These are phyloP conservation scores for Platyscapa corneri DNA, from an alignment of 1,140 invertebrate genomes.

Conservation along the genomic window DNA sequence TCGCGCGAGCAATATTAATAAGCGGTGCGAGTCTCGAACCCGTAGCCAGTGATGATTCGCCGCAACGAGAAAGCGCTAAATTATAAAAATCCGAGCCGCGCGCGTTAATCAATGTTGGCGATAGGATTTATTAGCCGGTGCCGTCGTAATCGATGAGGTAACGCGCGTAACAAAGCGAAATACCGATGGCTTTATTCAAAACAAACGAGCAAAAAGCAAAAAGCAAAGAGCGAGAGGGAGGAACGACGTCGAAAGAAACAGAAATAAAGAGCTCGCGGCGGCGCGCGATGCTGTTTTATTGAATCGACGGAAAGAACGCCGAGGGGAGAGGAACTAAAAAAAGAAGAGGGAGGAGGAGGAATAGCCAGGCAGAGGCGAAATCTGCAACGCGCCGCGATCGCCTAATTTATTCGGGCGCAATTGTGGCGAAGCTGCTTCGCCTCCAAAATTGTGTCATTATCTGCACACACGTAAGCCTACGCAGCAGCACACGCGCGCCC, in stretches of 20 bases:
- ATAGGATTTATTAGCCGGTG: background rate
- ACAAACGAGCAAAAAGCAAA: background rate
- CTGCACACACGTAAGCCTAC: background rate
- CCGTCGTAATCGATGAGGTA: background rate
- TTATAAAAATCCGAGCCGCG: background rate
- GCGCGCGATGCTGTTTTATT: background rate
- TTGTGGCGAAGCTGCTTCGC: background rate
- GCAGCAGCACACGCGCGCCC: background rate
- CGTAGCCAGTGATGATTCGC: too few species aligned
- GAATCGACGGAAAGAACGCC: background rate
- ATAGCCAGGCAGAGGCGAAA: background rate
- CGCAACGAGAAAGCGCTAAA: background rate
- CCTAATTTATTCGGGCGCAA: constrained; percentile 3
- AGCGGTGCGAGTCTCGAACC: too few species aligned
- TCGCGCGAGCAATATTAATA: too few species aligned
- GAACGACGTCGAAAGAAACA: too few species aligned
- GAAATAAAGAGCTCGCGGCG: too few species aligned
- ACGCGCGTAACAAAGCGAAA: background rate
- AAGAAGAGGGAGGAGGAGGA: background rate
- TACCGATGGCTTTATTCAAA: background rate
- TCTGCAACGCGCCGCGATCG: background rate
- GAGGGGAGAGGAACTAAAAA: too few species aligned
- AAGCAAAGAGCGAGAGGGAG: too few species aligned
- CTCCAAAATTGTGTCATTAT: constrained; percentile 45
- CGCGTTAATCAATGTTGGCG: background rate